Percentiles rank a stretch among this genome's conserved stretches.
Evolutionary conservation across 1,140 invertebrate genomes (phyloP).

Genomic region (Aethina tumida): DNA sequence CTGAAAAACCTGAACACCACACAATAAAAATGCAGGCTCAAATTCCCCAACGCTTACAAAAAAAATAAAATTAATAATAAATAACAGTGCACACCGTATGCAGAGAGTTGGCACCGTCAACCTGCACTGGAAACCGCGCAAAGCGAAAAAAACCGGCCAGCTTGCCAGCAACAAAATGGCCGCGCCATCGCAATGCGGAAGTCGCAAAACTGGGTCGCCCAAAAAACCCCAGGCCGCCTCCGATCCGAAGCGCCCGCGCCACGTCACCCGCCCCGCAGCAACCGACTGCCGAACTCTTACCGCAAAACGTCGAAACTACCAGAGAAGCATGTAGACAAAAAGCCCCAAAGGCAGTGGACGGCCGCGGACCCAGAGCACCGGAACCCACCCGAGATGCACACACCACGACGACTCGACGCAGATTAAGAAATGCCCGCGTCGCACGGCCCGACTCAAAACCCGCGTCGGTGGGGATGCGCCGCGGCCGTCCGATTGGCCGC

Average conservation of each 20-base stretch:
- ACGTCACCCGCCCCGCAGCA: background rate
- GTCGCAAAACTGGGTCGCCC: conserved; percentile 21
- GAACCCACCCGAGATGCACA: conserved; percentile 13
- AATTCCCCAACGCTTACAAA: conserved; percentile 1
- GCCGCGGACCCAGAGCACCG: conserved; percentile 6
- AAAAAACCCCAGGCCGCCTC: background rate
- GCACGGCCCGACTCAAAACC: conserved; percentile 15
- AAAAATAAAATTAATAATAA: conserved; percentile 2
- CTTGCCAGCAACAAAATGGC: conserved; percentile 20
- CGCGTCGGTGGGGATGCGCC: conserved; percentile 6
- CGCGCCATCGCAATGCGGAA: conserved; percentile 20
- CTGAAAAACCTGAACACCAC: conserved; percentile 5
- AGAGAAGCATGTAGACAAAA: background rate
- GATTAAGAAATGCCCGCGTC: conserved; percentile 24
- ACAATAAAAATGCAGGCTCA: conserved; percentile 7
- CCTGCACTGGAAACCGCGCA: background rate
- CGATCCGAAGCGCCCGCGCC: background rate
- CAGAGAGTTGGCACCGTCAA: no score
- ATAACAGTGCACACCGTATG: no score
- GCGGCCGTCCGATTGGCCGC: conserved; percentile 10
- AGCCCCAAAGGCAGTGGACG: conserved; percentile 1
- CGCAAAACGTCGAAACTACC: background rate
- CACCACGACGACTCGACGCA: conserved; percentile 12
- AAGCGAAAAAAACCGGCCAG: background rate
- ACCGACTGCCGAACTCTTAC: background rate